Conservation (phyloP, 2,113 vertebrate species). For the Erythrolamprus reginae region DNA sequence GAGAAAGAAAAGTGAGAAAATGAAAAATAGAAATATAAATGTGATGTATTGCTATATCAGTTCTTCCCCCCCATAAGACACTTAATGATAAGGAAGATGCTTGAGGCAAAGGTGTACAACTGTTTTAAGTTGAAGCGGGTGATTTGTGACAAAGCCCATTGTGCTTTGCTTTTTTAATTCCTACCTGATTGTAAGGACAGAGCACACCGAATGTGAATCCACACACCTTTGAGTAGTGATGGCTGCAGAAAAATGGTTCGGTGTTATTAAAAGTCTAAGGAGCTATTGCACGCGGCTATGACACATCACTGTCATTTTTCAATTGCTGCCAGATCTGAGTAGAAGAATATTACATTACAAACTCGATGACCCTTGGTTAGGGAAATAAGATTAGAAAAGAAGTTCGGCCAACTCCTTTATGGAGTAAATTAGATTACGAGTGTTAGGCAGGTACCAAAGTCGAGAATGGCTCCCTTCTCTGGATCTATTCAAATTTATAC, state of each 20-base stretch:
- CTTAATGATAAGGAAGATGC: neutral
- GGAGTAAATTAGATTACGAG: constrained; percentile 45
- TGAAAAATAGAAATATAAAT: neutral
- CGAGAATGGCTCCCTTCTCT: neutral
- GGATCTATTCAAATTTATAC: neutral
- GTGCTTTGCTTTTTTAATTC: neutral
- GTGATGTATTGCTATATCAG: neutral
- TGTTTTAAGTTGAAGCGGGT: neutral
- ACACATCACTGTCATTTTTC: constrained; percentile 39
- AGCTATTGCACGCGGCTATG: constrained; percentile 2
- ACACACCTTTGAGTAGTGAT: neutral
- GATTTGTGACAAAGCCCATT: neutral
- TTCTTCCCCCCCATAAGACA: neutral
- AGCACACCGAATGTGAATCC: neutral
- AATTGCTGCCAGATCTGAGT: constrained; percentile 30
- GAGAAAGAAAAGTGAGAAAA: neutral
- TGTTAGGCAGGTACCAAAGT: constrained; percentile 30
- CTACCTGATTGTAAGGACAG: neutral
- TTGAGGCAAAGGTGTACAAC: neutral
- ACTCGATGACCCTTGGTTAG: constrained; percentile 32
- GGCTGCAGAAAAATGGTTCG: constrained; percentile 3
- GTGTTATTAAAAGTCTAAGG: constrained; percentile 15
- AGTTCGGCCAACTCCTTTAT: constrained; percentile 38
- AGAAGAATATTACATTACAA: constrained; percentile 45
- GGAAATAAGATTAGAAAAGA: constrained; percentile 45